Base-by-base conservation (phyloP, 1,140 invertebrate genomes). In the Drosophila nigrodunni region DNA sequence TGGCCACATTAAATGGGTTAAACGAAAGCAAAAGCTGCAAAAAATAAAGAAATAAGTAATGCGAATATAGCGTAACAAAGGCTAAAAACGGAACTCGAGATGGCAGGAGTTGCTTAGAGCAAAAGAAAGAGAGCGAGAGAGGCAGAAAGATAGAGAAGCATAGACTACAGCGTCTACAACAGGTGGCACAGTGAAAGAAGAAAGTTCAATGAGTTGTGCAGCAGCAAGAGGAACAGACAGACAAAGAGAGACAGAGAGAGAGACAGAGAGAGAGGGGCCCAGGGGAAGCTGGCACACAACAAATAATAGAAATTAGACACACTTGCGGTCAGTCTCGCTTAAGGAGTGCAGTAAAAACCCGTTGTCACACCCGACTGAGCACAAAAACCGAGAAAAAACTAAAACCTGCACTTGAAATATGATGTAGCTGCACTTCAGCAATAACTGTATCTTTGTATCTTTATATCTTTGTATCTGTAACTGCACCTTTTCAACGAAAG, bases 141-240 rank as follows among this genome's bases (percentile, higher is more conserved):
- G 37, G 15, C 6, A 0, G 15, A 15, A 15, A 43, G 25, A 44
- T 34, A 25, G 46, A 39, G 43, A n/a, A 39, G 37, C 43, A 58
- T 35, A 50, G 7, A 47, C 49, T 54, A 60, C 74, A 8, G 54
- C 11, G 54, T 41, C 54, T 57, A 7, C 54, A 57, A 34, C 54
- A 77, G 82, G 70, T 83, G 85, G 72, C 86, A 81, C 80, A 89
- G 85, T 85, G 74, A 88, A 88, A 88, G 83, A 89, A 89, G 85
- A 89, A 89, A 89, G 85, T 90, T 78, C 83, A 82, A 34, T 77
- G 69, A 77, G 66, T 62, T 49, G 43, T 58, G 69, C 41, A 60
- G 30, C 30, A 57, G 25, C 46, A 30, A 37, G 41, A 50, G 49
- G 18, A 10, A 41, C 1, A 66, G 25, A 39, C 21, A 59, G 44